A percentile compares a stretch with the other conserved stretches of the same genome.
phyloP scores from a whole-genome alignment of 2,888 invertebrate genomes.

The Eulithis prunata region DNA sequence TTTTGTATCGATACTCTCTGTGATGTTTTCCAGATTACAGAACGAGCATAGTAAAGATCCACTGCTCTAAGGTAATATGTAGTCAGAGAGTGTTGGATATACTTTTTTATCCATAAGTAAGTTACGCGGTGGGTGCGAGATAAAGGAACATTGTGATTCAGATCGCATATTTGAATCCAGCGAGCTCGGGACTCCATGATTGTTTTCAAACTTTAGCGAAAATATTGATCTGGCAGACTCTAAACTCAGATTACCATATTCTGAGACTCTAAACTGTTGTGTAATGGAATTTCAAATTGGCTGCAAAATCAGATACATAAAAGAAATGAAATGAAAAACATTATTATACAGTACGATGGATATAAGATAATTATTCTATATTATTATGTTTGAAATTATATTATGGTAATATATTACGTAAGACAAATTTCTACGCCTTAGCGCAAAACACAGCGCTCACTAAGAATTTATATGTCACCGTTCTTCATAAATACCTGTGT shows the following conservation, averaged over 20 bases:
- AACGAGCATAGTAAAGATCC: neutral
- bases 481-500: no score
- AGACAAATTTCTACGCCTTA: no score
- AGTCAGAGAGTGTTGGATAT: conserved; percentile 37
- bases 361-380: no score
- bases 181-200: conserved; percentile 35
- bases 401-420: no score
- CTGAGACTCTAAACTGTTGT: conserved; percentile 10
- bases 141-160: conserved; percentile 46
- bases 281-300: conserved; percentile 6
- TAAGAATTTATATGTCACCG: no score
- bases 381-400: no score
- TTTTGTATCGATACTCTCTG: no score
- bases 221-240: conserved; percentile 26
- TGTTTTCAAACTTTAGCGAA: conserved; percentile 36
- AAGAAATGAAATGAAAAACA: neutral
- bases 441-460: no score
- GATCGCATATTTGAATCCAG: conserved; percentile 36
- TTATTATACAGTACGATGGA: no score
- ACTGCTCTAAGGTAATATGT: conserved; percentile 31
- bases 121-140: conserved; percentile 37
- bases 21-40: neutral
- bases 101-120: conserved; percentile 40
- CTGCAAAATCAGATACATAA: neutral
- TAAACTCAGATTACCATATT: neutral